Evolutionary conservation across 1,140 invertebrate species (phyloP).

Genomic region (Hylyphantes graminicola): DNA sequence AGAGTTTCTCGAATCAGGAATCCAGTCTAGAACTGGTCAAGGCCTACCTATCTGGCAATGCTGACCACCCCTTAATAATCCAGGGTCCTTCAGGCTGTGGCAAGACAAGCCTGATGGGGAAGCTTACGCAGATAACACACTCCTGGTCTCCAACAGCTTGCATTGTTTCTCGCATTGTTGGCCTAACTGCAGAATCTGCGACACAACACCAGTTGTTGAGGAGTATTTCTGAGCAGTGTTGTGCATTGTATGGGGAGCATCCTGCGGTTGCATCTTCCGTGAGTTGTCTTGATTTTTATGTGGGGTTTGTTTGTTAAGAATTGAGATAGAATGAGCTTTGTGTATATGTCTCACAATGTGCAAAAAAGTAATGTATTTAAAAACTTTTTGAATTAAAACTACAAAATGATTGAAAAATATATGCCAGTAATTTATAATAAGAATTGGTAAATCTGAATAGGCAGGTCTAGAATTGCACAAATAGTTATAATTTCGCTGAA

Average conservation of each 20-base stretch:
- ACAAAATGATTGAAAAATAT: too few relatives aligned
- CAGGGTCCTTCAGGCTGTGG: conserved; percentile 82
- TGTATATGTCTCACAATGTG: too few relatives aligned
- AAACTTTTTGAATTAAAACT: too few relatives aligned
- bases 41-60: conserved; percentile 75
- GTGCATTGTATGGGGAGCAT: conserved; percentile 70
- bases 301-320: too few relatives aligned
- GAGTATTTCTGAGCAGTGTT: conserved; percentile 77
- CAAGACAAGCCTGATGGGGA: conserved; percentile 81
- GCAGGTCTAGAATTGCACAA: background rate
- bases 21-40: conserved; percentile 66
- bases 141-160: conserved; percentile 77
- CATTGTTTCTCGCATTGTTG: conserved; percentile 72
- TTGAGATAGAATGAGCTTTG: too few relatives aligned
- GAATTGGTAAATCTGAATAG: background rate
- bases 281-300: background rate
- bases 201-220: conserved; percentile 76
- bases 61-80: conserved; percentile 76
- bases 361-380: too few relatives aligned
- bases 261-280: conserved; percentile 62
- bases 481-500: background rate
- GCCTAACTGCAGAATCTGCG: conserved; percentile 76
- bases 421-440: background rate
- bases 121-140: conserved; percentile 75
- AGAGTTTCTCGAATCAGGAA: conserved; percentile 66